Base-by-base conservation (phyloP, 2,797 vertebrate genomes). In the Rhadinocentrus ornatus region DNA sequence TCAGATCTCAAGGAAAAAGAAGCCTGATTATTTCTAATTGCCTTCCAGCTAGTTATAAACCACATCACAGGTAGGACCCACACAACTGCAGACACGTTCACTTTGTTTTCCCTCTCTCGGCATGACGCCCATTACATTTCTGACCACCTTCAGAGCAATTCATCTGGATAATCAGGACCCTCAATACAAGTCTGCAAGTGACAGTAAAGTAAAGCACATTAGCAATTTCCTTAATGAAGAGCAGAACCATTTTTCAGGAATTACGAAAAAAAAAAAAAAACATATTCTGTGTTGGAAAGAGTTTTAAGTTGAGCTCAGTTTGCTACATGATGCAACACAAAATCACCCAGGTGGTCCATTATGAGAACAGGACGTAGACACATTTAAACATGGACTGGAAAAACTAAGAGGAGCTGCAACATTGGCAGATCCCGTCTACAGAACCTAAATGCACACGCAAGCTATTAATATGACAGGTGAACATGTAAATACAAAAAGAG, bases 1-100 rank as follows among this genome's bases (percentile, higher is more conserved):
- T 88, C 50, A 48, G 20, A 75, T 81, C 59, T 74, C 39, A 54
- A 66, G 62, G 66, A 70, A 79, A 84, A 80, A 64, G 52, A 53
- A 44, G 69, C 35, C 58, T 73, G 73, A 85, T 86, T 80, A 84
- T 68, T 16, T n/a, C 80, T 88, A 91, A 93, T 89, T 84, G 80
- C 87, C 80, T 73, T 81, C 72, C 77, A 78, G 83, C 71, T 74
- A 72, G 68, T 81, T 67, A 39, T 16, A 31, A 56, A 75, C 86
- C 83, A 84, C 83, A 87, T 88, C 81, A 70, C 81, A 87, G 86
- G 79, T 85, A 67, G 77, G 64, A 69, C 55, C 52, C 60, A 48
- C 50, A 59, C 71, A 74, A 57, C 48, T 35, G 55, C 73, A 66
- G 62, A 82, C 78, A 41, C 27, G 59, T 77, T 78, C 55, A 13